These are phyloP conservation scores for Periophthalmodon schlosseri DNA, from an alignment of 2,113 vertebrate genomes.

Conservation along the genomic window DNA sequence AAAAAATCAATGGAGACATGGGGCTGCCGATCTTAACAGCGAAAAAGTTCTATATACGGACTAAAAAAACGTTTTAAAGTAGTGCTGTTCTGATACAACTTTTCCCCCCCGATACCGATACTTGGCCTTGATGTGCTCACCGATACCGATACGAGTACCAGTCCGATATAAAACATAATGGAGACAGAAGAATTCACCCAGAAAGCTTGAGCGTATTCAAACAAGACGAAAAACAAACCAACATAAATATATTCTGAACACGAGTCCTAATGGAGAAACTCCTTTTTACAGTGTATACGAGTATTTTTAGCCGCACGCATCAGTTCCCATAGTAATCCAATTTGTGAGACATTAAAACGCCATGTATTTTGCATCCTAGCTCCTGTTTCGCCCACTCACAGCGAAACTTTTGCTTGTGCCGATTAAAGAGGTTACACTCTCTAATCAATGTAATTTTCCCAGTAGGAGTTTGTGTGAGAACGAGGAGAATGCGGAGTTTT, in stretches of 20 bases:
- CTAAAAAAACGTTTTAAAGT: no score
- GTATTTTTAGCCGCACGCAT: slow-evolving; percentile 5
- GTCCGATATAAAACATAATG: no score
- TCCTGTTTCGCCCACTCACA: background rate
- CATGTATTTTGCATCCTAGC: background rate
- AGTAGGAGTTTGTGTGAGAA: background rate
- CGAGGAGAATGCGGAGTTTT: background rate
- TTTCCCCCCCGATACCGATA: no score
- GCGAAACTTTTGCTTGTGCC: background rate
- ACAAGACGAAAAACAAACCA: no score
- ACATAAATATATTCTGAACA: background rate
- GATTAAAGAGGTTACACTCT: background rate
- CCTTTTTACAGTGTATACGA: background rate
- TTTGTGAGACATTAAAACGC: slow-evolving; percentile 10
- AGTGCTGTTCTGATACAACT: no score
- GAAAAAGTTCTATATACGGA: no score
- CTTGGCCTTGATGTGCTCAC: no score
- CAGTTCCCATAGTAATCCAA: slow-evolving; percentile 19
- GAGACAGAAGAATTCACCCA: no score
- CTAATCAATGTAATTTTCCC: slow-evolving; percentile 7
- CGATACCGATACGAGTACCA: no score
- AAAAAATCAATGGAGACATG: no score
- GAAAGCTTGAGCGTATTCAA: background rate
- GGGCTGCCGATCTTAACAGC: no score
- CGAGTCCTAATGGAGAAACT: background rate